A percentile compares a stretch with the other conserved stretches of the same genome.
Conservation (phyloP, 2,113 vertebrate species). For the human (Homo sapiens) region GRCh38 chr13:46531001-46531500, state of each 20-base stretch:
- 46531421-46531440: not conserved
- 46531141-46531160: not conserved
- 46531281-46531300: not conserved
- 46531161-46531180: not conserved
- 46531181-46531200: not conserved
- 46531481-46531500: not conserved
- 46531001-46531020: slow-evolving; percentile 53
- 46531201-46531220: not conserved
- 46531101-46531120: not conserved
- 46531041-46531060: slow-evolving; percentile 11
- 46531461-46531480: not conserved
- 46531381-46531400: not conserved
- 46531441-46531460: not conserved
- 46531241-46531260: not conserved
- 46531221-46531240: not conserved
- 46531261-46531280: not conserved
- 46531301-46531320: not conserved
- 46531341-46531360: not conserved
- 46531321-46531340: not conserved
- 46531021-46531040: slow-evolving; percentile 41
- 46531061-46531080: slow-evolving; percentile 51
- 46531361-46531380: not conserved
- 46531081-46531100: slow-evolving; percentile 34
- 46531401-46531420: not conserved
- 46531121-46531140: not conserved